Conservation (phyloP, 2,797 vertebrate species). For the Hydrolagus colliei region DNA sequence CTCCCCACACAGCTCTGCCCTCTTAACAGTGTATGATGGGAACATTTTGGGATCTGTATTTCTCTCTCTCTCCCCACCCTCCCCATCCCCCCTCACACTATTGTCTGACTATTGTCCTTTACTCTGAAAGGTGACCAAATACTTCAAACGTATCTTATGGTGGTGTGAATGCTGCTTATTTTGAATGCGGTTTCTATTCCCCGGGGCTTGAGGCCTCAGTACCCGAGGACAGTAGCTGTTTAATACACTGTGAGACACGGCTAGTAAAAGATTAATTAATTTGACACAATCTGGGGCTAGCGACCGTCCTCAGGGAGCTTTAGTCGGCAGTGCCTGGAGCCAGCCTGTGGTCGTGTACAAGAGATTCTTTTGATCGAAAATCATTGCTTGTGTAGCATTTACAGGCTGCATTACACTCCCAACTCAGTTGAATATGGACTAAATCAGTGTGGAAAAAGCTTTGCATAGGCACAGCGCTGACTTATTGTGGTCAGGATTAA, state of each 20-base stretch:
- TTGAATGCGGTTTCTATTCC: not conserved
- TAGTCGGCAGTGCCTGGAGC: not conserved
- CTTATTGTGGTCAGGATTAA: conserved; percentile 20
- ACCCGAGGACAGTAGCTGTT: not conserved
- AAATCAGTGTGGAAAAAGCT: conserved; percentile 24
- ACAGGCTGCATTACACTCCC: conserved; percentile 14
- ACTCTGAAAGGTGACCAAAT: not conserved
- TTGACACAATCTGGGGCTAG: not conserved
- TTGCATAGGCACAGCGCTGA: conserved; percentile 7
- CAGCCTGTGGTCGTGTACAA: not conserved
- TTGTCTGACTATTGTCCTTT: not conserved
- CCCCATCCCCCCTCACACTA: too few species aligned
- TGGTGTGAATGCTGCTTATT: not conserved
- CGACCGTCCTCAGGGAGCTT: not conserved
- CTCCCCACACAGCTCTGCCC: too few species aligned
- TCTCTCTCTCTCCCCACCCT: too few species aligned
- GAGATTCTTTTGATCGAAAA: conserved; percentile 13
- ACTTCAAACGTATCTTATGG: not conserved
- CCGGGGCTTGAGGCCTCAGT: not conserved
- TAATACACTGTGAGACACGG: not conserved
- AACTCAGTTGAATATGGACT: conserved; percentile 26
- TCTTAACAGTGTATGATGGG: too few species aligned
- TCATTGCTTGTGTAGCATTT: conserved; percentile 13
- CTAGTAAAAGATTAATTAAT: conserved; percentile 1
- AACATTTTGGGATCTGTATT: too few species aligned